phyloP scores from a whole-genome alignment of 2,888 invertebrate genomes.

The Drosophila pullipes region DNA sequence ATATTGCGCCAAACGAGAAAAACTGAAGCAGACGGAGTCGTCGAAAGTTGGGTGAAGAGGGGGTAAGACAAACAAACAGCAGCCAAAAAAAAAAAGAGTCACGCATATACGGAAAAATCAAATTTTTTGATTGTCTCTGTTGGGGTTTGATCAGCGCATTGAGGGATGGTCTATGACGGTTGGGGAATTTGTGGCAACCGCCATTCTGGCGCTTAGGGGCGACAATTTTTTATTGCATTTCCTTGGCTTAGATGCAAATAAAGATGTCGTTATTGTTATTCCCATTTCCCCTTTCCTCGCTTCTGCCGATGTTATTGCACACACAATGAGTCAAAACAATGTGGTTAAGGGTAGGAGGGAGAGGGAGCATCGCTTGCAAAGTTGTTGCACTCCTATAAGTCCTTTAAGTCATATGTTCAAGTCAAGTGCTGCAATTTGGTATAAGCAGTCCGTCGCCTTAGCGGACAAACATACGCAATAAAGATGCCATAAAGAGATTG shows the following conservation, averaged over 20 bases:
- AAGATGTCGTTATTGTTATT: slow-evolving; percentile 49
- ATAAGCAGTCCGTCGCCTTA: slow-evolving; percentile 6
- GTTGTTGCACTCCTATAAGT: slow-evolving; percentile 27
- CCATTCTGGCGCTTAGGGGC: slow-evolving; percentile 51
- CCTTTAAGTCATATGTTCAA: slow-evolving; percentile 28
- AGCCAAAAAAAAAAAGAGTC: slow-evolving; percentile 55
- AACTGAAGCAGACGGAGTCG: slow-evolving; percentile 4
- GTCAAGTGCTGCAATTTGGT: slow-evolving; percentile 27
- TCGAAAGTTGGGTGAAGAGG: not conserved
- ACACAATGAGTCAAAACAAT: slow-evolving; percentile 30
- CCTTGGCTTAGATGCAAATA: slow-evolving; percentile 56
- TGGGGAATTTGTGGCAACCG: slow-evolving; percentile 11
- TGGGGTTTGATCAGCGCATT: not conserved
- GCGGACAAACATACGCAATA: slow-evolving; percentile 11
- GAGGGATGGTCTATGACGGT: not conserved
- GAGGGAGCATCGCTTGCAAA: not conserved
- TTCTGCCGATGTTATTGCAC: slow-evolving; percentile 45
- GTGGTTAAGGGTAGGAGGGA: not conserved
- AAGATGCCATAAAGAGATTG: slow-evolving; percentile 8
- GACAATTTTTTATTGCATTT: slow-evolving; percentile 66
- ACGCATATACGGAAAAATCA: slow-evolving; percentile 80
- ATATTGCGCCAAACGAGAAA: slow-evolving; percentile 68
- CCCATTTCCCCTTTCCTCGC: not conserved
- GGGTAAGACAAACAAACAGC: slow-evolving; percentile 51
- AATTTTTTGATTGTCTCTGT: slow-evolving; percentile 64